Evolutionary conservation across 2,113 vertebrate species (phyloP), one percentile per base, ranked within the genome.

Genomic region (Pelecanus crispus): DNA sequence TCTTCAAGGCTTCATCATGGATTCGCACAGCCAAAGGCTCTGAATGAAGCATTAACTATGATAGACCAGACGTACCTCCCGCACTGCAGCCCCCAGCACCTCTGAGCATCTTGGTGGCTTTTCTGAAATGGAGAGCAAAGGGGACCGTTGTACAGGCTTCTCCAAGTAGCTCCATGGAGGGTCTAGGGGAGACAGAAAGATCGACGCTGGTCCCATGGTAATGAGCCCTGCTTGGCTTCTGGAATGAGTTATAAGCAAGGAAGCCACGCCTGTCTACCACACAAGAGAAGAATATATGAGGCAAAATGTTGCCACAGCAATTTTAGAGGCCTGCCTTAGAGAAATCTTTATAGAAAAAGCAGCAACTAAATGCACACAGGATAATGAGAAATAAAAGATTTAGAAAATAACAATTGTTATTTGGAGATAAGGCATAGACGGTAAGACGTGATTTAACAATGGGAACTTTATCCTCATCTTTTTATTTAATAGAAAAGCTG

Each of bases 401-500:
- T 70, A 74, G 63, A 94, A 90, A 92, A 53, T 29, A 44, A 31
- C 38, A 53, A 1, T 75, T 87, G 17, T 86, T 80, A 52, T 21
- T 36, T 65, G 77, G 78, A 87, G 81, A 87, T 94, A 89, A 88
- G 42, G 14, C 42, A 15, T 44, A 44, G 42, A 44, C 13, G 42
- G 42, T 44, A 44, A 44, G 87, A 81, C 4, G 1, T 44, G n/a
- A 67, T 91, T 95, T 65, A 40, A 85, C 77, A 79, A 75, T 62
- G 17, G 24, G 28, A 92, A 31, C 10, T 55, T 74, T 81, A 78
- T 63, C 63, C 55, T 66, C 55, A 58, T 68, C 34, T 86, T 91
- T 86, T 91, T 91, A 38, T 83, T 88, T 90, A 91, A 79, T 67
- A 91, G 44, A 78, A 90, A 91, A 93, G 36, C n/a, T 78, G 68